Base-by-base conservation (phyloP, 2,797 vertebrate genomes). In the Columba guinea region DNA sequence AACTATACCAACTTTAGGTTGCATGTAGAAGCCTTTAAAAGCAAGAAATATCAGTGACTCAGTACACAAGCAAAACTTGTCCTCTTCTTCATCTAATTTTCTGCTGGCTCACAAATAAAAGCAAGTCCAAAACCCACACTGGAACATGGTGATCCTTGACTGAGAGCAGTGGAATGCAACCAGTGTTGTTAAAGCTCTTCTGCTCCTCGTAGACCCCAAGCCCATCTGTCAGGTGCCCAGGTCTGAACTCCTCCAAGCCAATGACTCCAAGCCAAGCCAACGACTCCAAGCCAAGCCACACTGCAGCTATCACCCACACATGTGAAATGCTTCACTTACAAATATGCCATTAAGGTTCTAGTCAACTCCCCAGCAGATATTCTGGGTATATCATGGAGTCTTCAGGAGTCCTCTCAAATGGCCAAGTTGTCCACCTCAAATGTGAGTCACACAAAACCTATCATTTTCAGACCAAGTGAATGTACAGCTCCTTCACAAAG, bases 361-460 rank as follows among this genome's bases (percentile, higher is more conserved):
- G 3, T 39, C 84, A n/a, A 83, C 34, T 0, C 2, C 19, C 8
- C 18, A 3, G 27, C 0, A 63, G 30, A 41, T 56, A 34, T 2
- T 39, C 16, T 4, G 12, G 27, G 24, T 35, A 9, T 9, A 49
- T 9, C 37, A 56, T 1, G 9, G 26, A 77, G 46, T 56, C 30
- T 60, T 68, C 74, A 69, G 48, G 46, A 87, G 52, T 13, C 7
- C 7, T 30, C 21, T 62, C 37, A 37, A 77, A 7, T 0, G 24
- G 65, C 15, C 83, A 77, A 59, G 35, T 9, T 2, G 2, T 32
- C 16, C 63, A 63, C 7, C 30, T 58, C 49, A 1, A 11, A 21
- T 0, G 48, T 10, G 5, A 48, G 34, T 39, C 56, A 80, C 44
- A 37, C 13, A 34, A 49, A 69, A 9, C 11, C 37, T 28, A 3